These are phyloP conservation scores for Zygogramma bicolorata DNA, from an alignment of 2,888 invertebrate genomes.

Conservation along the genomic window DNA sequence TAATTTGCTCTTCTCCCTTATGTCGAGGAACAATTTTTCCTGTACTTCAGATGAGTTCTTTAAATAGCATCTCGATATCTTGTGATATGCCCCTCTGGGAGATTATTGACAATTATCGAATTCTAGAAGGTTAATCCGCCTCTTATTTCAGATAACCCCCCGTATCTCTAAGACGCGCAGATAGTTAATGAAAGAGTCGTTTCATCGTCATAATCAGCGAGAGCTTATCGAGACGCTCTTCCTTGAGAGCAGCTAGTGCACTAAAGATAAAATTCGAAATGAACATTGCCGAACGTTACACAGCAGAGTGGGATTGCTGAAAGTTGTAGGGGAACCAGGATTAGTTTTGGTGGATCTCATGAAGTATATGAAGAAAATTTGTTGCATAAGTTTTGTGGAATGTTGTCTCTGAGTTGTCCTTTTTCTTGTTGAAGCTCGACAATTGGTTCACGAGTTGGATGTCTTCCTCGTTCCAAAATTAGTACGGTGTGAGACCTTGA, in stretches of 20 bases:
- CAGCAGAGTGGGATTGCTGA: not conserved
- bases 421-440: too few relatives aligned
- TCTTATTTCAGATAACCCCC: not conserved
- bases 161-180: not conserved
- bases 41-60: too few relatives aligned
- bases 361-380: too few relatives aligned
- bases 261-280: conserved; percentile 34
- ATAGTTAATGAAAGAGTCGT: not conserved
- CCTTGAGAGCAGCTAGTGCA: conserved; percentile 24
- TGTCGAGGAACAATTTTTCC: too few relatives aligned
- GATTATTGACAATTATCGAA: not conserved
- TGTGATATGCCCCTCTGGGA: too few relatives aligned
- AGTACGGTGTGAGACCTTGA: too few relatives aligned
- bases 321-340: not conserved
- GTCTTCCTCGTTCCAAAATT: too few relatives aligned
- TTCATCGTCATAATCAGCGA: conserved; percentile 22
- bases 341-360: not conserved
- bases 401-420: too few relatives aligned
- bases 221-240: conserved; percentile 30
- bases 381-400: too few relatives aligned
- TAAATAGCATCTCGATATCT: too few relatives aligned
- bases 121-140: not conserved
- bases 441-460: too few relatives aligned
- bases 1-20: too few relatives aligned
- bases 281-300: not conserved